Evolutionary conservation across 2,113 vertebrate species (phyloP), one percentile per base, ranked within the genome.

Genomic region (Psittacus erithacus): DNA sequence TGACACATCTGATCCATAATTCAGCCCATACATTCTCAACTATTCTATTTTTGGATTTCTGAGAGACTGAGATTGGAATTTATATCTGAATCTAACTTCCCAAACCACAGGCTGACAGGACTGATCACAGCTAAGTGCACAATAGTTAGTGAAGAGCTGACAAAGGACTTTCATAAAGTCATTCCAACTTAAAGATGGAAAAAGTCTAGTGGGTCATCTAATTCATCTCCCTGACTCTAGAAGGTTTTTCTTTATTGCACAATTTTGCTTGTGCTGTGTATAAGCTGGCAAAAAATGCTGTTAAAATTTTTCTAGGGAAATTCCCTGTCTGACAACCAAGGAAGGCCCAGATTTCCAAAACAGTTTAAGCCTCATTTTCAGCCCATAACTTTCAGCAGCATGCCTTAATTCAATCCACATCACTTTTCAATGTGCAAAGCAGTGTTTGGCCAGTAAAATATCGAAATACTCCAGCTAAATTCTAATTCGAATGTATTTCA

Each of bases 1-100:
- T 92, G 95, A 82, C 92, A 96, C 62, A 69, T 90, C 84, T 95
- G 86, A 93, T 96, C 92, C 86, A 82, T 95, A 96, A 95, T 90
- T 95, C 83, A 93, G 38, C 46, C 77, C 55, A 49, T 86, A 89
- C 62, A 27, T 94, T 93, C 73, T 88, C 86, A 86, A 84, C 73
- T 89, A 31, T 38, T 86, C 77, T 93, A 92, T 93, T 90, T 96
- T 95, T 91, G 84, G 80, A 65, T 93, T 97, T 92, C 41, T 71
- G 69, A 94, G 63, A 81, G 62, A 76, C 63, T 67, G 73, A 59
- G 76, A 82, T 59, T 88, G 44, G 80, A 94, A 86, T 93, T 96
- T 73, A 65, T 79, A 84, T 57, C 69, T 84, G 89, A 93, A 79
- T 94, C 95, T 92, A 93, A 91, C 76, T 94, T 92, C 52, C 77